Evolutionary conservation across 2,888 invertebrate species (phyloP).

Genomic region (Lepidochitona cinerea): DNA sequence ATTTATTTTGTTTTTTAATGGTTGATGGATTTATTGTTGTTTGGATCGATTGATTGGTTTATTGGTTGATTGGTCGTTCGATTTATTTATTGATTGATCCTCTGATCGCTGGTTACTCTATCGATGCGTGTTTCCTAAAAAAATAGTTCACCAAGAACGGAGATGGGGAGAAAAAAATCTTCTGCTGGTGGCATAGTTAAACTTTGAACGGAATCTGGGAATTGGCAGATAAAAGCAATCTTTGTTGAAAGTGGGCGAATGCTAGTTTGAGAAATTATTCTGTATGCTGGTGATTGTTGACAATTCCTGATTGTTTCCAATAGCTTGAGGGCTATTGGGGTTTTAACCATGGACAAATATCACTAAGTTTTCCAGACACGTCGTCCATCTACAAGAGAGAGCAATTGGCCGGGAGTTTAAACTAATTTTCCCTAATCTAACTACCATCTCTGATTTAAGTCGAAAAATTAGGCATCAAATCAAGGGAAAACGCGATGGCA

Average conservation of each 20-base stretch:
- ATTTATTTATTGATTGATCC: no score
- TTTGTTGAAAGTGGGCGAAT: not conserved
- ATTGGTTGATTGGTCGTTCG: no score
- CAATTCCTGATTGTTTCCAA: not conserved
- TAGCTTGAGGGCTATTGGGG: not conserved
- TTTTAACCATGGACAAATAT: not conserved
- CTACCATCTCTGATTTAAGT: not conserved
- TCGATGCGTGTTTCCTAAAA: no score
- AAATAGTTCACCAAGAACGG: no score
- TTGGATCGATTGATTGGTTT: no score
- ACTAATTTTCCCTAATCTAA: not conserved
- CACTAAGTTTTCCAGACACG: not conserved
- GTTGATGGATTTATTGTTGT: no score
- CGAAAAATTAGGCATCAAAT: not conserved
- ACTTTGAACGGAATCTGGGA: no score
- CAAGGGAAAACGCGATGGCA: not conserved
- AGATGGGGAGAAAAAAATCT: no score
- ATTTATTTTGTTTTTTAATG: no score
- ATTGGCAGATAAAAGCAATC: not conserved
- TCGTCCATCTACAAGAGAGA: not conserved
- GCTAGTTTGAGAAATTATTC: not conserved
- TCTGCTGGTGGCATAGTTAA: no score
- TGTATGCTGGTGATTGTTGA: not conserved
- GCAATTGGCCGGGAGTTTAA: not conserved
- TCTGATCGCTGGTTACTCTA: no score